phyloP scores from a whole-genome alignment of 1,140 invertebrate genomes.

The Vanessa tameamea region DNA sequence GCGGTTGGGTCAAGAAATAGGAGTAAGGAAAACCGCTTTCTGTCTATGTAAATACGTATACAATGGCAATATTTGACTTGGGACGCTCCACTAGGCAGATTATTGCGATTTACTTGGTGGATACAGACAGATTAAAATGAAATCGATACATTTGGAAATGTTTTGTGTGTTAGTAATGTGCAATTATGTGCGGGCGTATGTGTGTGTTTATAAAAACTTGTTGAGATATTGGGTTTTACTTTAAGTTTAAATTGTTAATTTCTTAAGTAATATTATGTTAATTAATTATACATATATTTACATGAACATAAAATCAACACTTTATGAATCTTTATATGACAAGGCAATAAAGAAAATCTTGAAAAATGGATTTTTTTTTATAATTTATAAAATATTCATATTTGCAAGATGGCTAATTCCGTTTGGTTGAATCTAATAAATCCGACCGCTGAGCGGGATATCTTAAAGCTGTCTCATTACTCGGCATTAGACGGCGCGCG shows the following conservation, averaged over 20 bases:
- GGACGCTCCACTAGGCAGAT: slow-evolving; percentile 50
- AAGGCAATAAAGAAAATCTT: too few relatives aligned
- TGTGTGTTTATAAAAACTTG: too few relatives aligned
- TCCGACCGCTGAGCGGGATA: slow-evolving; percentile 60
- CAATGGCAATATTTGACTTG: slow-evolving; percentile 74
- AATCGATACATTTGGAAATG: neutral
- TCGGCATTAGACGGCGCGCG: slow-evolving; percentile 69
- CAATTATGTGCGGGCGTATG: too few relatives aligned
- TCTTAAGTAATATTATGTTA: too few relatives aligned
- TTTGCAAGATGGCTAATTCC: slow-evolving; percentile 55
- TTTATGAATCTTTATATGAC: too few relatives aligned
- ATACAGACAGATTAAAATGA: slow-evolving; percentile 29
- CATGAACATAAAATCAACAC: too few relatives aligned
- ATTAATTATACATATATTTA: too few relatives aligned
- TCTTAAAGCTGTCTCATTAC: slow-evolving; percentile 77
- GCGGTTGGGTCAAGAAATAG: slow-evolving; percentile 68
- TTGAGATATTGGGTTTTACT: too few relatives aligned
- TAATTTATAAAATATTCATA: slow-evolving; percentile 34
- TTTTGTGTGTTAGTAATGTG: neutral
- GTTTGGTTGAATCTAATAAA: slow-evolving; percentile 72
- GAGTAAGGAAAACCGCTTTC: slow-evolving; percentile 74
- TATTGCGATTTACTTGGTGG: slow-evolving; percentile 51
- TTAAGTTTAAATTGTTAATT: too few relatives aligned
- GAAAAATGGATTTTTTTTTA: neutral
- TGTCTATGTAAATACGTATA: slow-evolving; percentile 75